phyloP scores from a whole-genome alignment of 2,113 vertebrate species.

The Zootoca vivipara region DNA sequence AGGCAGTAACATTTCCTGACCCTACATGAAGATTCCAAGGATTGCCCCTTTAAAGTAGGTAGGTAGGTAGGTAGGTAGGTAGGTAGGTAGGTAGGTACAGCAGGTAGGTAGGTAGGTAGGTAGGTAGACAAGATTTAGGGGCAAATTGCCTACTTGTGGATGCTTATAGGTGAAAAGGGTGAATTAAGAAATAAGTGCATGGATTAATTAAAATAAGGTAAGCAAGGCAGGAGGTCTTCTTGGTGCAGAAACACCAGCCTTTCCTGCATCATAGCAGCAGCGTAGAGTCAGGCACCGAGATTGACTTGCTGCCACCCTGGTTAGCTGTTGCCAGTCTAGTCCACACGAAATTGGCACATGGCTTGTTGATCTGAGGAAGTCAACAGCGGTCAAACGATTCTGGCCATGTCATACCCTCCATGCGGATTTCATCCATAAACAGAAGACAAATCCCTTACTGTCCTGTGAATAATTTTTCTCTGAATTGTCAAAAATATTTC shows the following conservation, averaged over 20 bases:
- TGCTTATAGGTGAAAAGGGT: not conserved
- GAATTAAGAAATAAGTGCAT: not conserved
- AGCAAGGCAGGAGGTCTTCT: not conserved
- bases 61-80: too few relatives aligned
- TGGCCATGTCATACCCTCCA: not conserved
- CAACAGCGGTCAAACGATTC: not conserved
- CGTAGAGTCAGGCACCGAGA: not conserved
- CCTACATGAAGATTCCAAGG: too few relatives aligned
- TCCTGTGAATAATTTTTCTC: slow-evolving; percentile 35
- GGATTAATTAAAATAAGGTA: not conserved
- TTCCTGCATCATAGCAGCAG: not conserved
- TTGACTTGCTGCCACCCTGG: not conserved
- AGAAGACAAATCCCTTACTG: not conserved
- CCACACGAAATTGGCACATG: not conserved
- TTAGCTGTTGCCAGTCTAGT: not conserved
- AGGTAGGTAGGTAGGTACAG: too few relatives aligned
- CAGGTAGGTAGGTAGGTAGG: too few relatives aligned
- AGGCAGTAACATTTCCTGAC: too few relatives aligned
- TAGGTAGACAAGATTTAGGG: too few relatives aligned
- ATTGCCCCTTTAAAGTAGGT: too few relatives aligned
- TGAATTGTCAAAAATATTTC: slow-evolving; percentile 55
- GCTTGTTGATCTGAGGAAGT: not conserved
- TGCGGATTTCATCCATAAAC: not conserved
- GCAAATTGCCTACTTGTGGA: too few relatives aligned
- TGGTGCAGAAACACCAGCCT: not conserved